Conservation (phyloP, 2,888 invertebrate species). For the Heteropelma amictum region DNA sequence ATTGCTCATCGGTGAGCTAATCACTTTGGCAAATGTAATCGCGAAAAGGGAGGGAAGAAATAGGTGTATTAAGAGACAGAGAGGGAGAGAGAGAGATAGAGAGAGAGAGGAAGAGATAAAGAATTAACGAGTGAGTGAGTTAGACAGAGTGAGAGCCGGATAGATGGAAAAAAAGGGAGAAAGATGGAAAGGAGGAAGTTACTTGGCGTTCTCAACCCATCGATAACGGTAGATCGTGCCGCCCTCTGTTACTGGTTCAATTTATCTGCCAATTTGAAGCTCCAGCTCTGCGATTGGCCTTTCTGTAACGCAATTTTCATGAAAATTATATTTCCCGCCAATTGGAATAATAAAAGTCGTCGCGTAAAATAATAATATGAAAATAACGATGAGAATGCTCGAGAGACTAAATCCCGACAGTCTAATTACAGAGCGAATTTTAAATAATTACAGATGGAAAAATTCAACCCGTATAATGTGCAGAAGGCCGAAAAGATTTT, state of each 20-base stretch:
- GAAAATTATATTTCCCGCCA: not conserved
- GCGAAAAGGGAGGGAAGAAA: slow-evolving; percentile 11
- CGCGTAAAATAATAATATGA: too few relatives aligned
- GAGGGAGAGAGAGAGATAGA: slow-evolving; percentile 13
- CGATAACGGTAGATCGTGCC: slow-evolving; percentile 69
- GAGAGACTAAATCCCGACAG: too few relatives aligned
- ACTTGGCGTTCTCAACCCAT: slow-evolving; percentile 76
- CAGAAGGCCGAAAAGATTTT: too few relatives aligned
- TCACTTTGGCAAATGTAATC: slow-evolving; percentile 65
- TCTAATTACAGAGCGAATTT: too few relatives aligned
- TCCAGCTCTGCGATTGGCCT: slow-evolving; percentile 38
- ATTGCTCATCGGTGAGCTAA: slow-evolving; percentile 79
- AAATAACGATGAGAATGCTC: too few relatives aligned
- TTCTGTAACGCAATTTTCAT: slow-evolving; percentile 33
- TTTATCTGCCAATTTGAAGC: slow-evolving; percentile 34
- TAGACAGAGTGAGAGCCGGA: too few relatives aligned
- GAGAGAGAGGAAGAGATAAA: too few relatives aligned
- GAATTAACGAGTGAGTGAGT: too few relatives aligned
- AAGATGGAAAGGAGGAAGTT: slow-evolving; percentile 53
- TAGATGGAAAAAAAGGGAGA: slow-evolving; percentile 42
- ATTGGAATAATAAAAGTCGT: too few relatives aligned
- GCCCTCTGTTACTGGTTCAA: slow-evolving; percentile 40
- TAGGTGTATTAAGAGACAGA: not conserved
- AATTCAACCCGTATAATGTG: too few relatives aligned
- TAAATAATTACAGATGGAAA: too few relatives aligned